phyloP scores from a whole-genome alignment of 2,113 vertebrate genomes.

The Connochaetes taurinus region DNA sequence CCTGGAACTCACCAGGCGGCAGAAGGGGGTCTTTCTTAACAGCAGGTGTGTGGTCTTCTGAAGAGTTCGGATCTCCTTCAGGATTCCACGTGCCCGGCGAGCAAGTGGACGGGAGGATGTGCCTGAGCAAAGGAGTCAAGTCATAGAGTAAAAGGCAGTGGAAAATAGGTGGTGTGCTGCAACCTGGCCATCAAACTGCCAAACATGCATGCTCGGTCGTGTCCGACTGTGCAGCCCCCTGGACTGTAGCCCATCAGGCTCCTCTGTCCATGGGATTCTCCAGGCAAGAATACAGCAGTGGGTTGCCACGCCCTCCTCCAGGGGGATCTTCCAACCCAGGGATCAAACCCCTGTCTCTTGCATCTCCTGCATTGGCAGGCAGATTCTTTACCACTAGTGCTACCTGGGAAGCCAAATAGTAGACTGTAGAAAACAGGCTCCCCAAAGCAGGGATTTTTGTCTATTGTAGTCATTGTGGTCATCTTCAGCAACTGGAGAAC shows the following conservation, averaged over 20 bases:
- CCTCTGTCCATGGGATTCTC: not conserved
- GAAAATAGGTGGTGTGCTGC: accelerated
- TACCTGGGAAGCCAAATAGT: not conserved
- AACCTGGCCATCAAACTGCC: not conserved
- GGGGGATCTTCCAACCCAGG: not conserved
- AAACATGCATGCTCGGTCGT: not conserved
- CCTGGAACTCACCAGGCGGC: conserved; percentile 49
- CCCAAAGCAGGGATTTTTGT: not conserved
- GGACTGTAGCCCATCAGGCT: not conserved
- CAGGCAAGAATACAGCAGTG: not conserved
- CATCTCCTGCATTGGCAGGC: not conserved
- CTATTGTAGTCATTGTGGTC: not conserved
- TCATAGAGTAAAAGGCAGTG: not conserved
- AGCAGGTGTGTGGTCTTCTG: conserved; percentile 67
- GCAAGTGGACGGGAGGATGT: not conserved
- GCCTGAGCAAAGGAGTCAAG: not conserved
- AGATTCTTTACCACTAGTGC: not conserved
- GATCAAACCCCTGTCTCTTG: not conserved
- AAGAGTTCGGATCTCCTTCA: conserved; percentile 58
- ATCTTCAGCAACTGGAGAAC: not conserved
- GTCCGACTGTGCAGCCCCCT: not conserved
- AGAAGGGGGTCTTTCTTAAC: conserved; percentile 59
- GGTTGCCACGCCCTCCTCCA: not conserved
- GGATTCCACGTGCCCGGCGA: accelerated
- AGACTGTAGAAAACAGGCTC: not conserved